Evolutionary conservation across 2,113 vertebrate species (phyloP), one percentile per base, ranked within the genome.

Genomic region (Ctenomys sociabilis): DNA sequence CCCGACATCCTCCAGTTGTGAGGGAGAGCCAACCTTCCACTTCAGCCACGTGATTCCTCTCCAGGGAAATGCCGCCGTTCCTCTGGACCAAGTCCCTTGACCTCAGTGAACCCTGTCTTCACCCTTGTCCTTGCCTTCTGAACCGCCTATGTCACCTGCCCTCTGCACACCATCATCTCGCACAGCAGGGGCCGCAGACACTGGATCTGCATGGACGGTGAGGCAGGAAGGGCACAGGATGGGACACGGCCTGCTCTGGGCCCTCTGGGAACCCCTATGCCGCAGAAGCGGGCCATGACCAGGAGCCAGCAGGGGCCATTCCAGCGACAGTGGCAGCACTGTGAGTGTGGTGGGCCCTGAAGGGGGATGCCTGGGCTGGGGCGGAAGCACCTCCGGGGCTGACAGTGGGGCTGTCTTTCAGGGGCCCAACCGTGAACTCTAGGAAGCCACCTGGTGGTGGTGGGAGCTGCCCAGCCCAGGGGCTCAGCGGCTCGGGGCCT

Each of bases 391-490:
- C 43, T 14, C 5, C 40, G 30, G 37, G 73, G 43, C 4, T 4
- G 12, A 43, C 40, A 43, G 37, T 43, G 72, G 12, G 13, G 40
- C 73, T 77, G 10, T 43, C 5, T 1, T 13, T 45, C 28, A 32
- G 77, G 45, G 77, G 32, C 70, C 4, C 5, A 11, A 5, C n/a
- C 3, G 1, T 16, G 54, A 81, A n/a, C 28, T 16, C 12, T 10
- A 54, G 52, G 26, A 85, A 6, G 32, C 45, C 8, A 13, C 17
- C 24, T 0, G 0, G 14, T 0, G 0, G 14, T 0, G 7, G n/a
- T 17, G 13, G 1, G 52, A 64, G 87, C 28, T 3, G 3, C 11
- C 63, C 35, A 7, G 88, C 61, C n/a, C 45, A 70, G 90, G 84
- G 5, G 73, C n/a, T 61, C 8, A 0, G 21, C 52, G 68, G 26